Evolutionary conservation across 2,797 vertebrate species (phyloP).

Genomic region (Holocentrus rufus): DNA sequence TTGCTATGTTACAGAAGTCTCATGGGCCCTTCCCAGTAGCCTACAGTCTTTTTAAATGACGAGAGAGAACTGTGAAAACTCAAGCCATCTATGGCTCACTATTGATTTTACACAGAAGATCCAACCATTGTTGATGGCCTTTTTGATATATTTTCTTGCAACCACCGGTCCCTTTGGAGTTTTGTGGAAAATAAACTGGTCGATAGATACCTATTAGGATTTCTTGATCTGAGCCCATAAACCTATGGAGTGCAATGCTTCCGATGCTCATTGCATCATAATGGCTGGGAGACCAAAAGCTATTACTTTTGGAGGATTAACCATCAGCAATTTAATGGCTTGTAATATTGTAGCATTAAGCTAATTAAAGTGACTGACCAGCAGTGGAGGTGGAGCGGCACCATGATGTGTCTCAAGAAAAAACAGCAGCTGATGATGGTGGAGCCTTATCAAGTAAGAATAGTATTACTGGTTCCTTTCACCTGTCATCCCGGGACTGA

Average conservation of each 20-base stretch:
- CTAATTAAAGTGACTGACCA: constrained; percentile 97
- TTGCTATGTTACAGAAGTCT: constrained; percentile 90
- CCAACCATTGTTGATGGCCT: constrained; percentile 98
- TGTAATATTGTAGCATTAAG: constrained; percentile 85
- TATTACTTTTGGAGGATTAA: constrained; percentile 62
- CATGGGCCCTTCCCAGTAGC: constrained; percentile 86
- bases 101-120: constrained; percentile 99
- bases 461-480: constrained; percentile 88
- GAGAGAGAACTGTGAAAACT: constrained; percentile 99
- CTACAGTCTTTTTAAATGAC: constrained; percentile 97
- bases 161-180: constrained; percentile 90
- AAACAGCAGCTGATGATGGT: constrained; percentile 92
- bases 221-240: constrained; percentile 99
- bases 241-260: constrained; percentile 86
- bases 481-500: constrained; percentile 91
- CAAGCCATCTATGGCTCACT: constrained; percentile 98
- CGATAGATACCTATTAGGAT: constrained; percentile 99
- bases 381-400: constrained; percentile 87
- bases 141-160: constrained; percentile 99
- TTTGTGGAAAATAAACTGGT: constrained; percentile 93
- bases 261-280: constrained; percentile 95
- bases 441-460: constrained; percentile 87
- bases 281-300: constrained; percentile 82
- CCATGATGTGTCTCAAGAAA: constrained; percentile 87
- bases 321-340: constrained; percentile 72